These are phyloP conservation scores for Penaeus chinensis DNA, from an alignment of 1,140 invertebrate genomes.

Conservation along the genomic window DNA sequence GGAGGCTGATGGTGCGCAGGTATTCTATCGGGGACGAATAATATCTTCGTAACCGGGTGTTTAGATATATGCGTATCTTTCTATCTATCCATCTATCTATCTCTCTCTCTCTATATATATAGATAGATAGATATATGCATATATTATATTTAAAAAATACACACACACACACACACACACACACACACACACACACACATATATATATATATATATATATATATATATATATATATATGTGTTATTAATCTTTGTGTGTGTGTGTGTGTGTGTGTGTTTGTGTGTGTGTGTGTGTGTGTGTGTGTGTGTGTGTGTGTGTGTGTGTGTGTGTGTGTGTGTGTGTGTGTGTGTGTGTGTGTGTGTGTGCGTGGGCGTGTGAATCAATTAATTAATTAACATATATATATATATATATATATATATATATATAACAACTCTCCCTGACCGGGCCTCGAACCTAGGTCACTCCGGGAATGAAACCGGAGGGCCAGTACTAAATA, in stretches of 20 bases:
- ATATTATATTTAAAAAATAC: constrained; percentile 12
- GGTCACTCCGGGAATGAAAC: too few species aligned
- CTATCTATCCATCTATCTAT: not conserved
- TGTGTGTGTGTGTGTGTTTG: constrained; percentile 5
- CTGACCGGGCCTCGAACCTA: too few species aligned
- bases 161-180: not conserved
- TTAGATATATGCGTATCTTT: not conserved
- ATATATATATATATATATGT: constrained; percentile 12
- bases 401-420: not conserved
- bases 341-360: not conserved
- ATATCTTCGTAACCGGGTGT: not conserved
- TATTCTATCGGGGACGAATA: too few species aligned
- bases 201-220: constrained; percentile 10
- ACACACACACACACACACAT: not conserved
- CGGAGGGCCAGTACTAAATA: not conserved
- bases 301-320: constrained; percentile 11
- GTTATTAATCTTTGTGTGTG: not conserved
- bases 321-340: not conserved
- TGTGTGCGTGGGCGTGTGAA: not conserved
- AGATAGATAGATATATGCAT: not conserved
- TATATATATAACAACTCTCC: not conserved
- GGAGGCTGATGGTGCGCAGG: too few species aligned
- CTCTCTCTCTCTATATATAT: constrained; percentile 1
- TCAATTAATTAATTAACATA: not conserved
- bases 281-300: constrained; percentile 12